Evolutionary conservation across 2,888 invertebrate genomes (phyloP).

Genomic region (Ischnura elegans): DNA sequence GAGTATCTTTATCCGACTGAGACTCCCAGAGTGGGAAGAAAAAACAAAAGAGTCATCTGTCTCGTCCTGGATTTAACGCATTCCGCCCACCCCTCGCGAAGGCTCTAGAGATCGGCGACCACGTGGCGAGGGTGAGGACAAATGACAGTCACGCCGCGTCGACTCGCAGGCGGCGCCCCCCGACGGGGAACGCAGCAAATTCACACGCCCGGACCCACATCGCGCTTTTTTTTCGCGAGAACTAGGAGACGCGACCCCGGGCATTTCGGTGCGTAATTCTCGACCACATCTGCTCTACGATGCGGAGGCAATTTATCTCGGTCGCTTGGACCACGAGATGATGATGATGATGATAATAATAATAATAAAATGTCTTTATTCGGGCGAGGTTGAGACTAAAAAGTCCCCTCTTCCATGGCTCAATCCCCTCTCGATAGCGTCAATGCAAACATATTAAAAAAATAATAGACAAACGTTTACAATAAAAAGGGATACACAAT

Average conservation of each 20-base stretch:
- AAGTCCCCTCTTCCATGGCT: no score
- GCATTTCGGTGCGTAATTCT: background rate
- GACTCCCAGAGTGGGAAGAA: background rate
- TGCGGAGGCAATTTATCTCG: background rate
- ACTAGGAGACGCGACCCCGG: background rate
- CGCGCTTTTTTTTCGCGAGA: background rate
- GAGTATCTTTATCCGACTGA: background rate
- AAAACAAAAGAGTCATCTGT: background rate
- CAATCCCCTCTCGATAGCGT: no score
- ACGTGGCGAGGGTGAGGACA: background rate
- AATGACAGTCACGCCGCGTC: background rate
- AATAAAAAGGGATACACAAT: no score
- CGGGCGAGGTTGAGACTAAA: no score
- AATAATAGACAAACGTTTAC: no score
- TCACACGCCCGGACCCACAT: background rate
- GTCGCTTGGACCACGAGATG: background rate
- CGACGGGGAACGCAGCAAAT: background rate
- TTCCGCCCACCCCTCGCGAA: background rate
- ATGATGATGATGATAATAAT: no score
- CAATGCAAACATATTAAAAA: no score
- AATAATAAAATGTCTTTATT: no score
- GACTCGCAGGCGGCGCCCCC: background rate
- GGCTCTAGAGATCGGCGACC: background rate
- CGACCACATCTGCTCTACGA: background rate
- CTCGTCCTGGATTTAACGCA: background rate